Evolutionary conservation across 2,888 invertebrate genomes (phyloP).

Genomic region (Drosophila paranaensis): DNA sequence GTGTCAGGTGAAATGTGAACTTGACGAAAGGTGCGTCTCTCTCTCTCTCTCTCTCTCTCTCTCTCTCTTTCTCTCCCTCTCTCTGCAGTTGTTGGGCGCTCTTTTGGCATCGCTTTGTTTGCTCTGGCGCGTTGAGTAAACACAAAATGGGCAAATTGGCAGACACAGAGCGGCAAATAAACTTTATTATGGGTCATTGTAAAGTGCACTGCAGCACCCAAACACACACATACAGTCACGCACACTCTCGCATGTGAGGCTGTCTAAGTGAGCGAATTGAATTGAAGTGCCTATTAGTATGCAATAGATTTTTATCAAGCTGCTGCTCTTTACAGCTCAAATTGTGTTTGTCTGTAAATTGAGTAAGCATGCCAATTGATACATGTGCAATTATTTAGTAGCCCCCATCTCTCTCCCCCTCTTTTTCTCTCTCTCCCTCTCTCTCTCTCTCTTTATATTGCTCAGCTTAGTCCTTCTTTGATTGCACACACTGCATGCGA

Average conservation of each 20-base stretch:
- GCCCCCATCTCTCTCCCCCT: not conserved
- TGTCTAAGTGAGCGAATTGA: conserved; percentile 69
- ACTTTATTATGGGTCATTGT: conserved; percentile 76
- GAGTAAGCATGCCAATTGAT: conserved; percentile 56
- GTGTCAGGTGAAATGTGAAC: conserved; percentile 50
- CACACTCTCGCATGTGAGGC: conserved; percentile 22
- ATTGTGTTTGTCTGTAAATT: conserved; percentile 66
- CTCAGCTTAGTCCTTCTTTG: conserved; percentile 18
- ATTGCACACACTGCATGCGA: conserved; percentile 7
- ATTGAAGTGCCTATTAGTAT: conserved; percentile 73
- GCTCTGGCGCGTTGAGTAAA: conserved; percentile 64
- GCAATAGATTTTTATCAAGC: conserved; percentile 74
- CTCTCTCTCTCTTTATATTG: not conserved
- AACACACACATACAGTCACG: conserved; percentile 16
- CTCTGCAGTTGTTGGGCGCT: conserved; percentile 24
- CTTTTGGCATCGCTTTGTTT: conserved; percentile 57
- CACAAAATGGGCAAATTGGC: conserved; percentile 68
- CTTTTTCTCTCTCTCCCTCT: not conserved
- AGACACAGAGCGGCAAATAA: conserved; percentile 70
- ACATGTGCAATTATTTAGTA: conserved; percentile 54
- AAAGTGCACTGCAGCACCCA: conserved; percentile 53
- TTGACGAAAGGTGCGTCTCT: conserved; percentile 57
- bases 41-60: not conserved
- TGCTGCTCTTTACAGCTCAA: conserved; percentile 60
- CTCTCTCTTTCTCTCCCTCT: conserved; percentile 3